phyloP scores from a whole-genome alignment of 2,888 invertebrate genomes.

The Microplitis deprimator region DNA sequence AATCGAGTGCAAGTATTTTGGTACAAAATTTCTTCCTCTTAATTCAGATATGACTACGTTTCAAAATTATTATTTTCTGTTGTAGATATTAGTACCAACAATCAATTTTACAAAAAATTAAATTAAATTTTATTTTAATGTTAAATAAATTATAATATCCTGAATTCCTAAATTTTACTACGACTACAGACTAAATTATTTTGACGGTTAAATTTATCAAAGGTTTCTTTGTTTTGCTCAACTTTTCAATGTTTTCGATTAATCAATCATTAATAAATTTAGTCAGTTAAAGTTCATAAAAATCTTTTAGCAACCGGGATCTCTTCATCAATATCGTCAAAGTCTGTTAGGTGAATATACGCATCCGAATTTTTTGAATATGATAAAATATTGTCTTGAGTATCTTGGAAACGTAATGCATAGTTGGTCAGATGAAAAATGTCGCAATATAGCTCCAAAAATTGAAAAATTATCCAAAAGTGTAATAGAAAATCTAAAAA shows the following conservation, averaged over 20 bases:
- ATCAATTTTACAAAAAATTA: too few species aligned
- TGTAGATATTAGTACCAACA: too few species aligned
- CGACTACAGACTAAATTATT: too few species aligned
- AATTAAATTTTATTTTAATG: too few species aligned
- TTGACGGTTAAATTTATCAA: too few species aligned
- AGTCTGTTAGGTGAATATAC: background rate
- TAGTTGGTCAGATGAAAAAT: conserved; percentile 48
- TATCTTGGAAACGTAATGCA: conserved; percentile 32
- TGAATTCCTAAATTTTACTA: too few species aligned
- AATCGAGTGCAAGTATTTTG: too few species aligned
- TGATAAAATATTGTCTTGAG: conserved; percentile 21
- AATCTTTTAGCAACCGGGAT: conserved; percentile 49
- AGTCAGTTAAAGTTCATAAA: background rate
- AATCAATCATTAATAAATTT: background rate
- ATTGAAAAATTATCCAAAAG: conserved; percentile 30
- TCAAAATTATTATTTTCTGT: too few species aligned
- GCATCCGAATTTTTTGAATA: conserved; percentile 31
- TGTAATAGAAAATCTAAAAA: conserved; percentile 25
- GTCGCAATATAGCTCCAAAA: conserved; percentile 37
- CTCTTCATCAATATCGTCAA: conserved; percentile 43
- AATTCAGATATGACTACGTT: too few species aligned
- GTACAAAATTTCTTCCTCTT: too few species aligned
- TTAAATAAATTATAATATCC: too few species aligned
- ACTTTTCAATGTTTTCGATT: background rate
- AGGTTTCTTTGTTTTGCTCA: too few species aligned